Base-by-base conservation (phyloP, 2,797 vertebrate genomes). In the Acanthornis magna region DNA sequence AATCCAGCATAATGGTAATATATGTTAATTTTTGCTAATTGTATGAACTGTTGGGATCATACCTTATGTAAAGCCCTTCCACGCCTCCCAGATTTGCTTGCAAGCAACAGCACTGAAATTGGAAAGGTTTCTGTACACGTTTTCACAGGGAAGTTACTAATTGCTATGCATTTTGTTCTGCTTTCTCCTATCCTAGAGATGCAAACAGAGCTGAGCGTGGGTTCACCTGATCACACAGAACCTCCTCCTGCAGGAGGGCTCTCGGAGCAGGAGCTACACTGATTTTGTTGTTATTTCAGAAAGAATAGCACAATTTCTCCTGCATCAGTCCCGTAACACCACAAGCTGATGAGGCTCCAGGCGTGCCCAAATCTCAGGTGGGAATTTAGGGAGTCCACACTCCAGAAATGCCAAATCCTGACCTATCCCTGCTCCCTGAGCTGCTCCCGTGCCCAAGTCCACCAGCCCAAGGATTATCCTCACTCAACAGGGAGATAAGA, bases 1-100 rank as follows among this genome's bases (percentile, higher is more conserved):
- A 66, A 70, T 32, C 60, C 75, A 78, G 34, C 60, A 26, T 40
- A 63, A 50, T 58, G 67, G 55, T 60, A 92, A 93, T 67, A 18
- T 36, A 93, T 70, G 72, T 51, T 92, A 86, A 83, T 89, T 92
- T 66, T 93, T 92, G 58, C 36, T 91, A 75, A 82, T 16, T 63
- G 75, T 36, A 81, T 50, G 43, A 76, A 85, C 25, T 79, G 36
- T 38, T 53, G 23, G 70, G 61, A 70, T 85, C 51, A 51, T 23
- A 65, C 45, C 53, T 85, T 78, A 34, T 27, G 47, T 36, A 88
- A 91, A 77, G 20, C 32, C 73, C n/a, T 89, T 87, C 75, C 61
- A 68, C 0, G 0, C 36, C 68, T 84, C 43, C 57, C 67, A 65
- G 32, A 62, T 76, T 80, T 88, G 34, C 83, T 94, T 84, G 68